Conservation (phyloP, 2,113 vertebrate genomes). For the Gymnobelideus leadbeateri region DNA sequence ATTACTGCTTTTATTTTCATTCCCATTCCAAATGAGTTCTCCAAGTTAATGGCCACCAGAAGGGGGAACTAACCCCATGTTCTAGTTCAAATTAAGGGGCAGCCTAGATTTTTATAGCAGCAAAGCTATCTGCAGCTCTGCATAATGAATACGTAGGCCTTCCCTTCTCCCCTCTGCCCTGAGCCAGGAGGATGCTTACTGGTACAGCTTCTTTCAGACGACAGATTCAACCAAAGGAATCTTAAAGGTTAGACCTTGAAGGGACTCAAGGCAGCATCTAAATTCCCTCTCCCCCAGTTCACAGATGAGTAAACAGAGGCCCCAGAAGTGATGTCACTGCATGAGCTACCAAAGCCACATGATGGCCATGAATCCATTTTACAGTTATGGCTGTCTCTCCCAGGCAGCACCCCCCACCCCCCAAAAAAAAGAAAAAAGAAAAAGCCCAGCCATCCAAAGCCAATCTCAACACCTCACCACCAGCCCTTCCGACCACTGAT, state of each 20-base stretch:
- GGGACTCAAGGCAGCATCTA: not conserved
- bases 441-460: not conserved
- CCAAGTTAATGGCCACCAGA: slow-evolving; percentile 69
- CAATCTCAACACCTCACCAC: not conserved
- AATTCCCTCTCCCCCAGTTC: not conserved
- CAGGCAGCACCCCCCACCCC: not conserved
- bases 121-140: not conserved
- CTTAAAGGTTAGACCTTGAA: not conserved
- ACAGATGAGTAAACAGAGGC: not conserved
- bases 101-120: not conserved
- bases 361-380: not conserved
- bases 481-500: not conserved
- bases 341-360: not conserved
- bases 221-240: not conserved
- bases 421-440: not conserved
- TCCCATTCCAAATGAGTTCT: slow-evolving; percentile 73
- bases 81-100: not conserved
- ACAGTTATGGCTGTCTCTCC: not conserved
- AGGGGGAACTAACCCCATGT: slow-evolving; percentile 65
- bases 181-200: not conserved
- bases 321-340: not conserved
- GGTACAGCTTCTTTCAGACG: not conserved
- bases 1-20: slow-evolving; percentile 79
- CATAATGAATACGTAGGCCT: not conserved
- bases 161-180: not conserved